These are phyloP conservation scores for Regulus satrapa DNA, from an alignment of 2,113 vertebrate species.

Conservation along the genomic window DNA sequence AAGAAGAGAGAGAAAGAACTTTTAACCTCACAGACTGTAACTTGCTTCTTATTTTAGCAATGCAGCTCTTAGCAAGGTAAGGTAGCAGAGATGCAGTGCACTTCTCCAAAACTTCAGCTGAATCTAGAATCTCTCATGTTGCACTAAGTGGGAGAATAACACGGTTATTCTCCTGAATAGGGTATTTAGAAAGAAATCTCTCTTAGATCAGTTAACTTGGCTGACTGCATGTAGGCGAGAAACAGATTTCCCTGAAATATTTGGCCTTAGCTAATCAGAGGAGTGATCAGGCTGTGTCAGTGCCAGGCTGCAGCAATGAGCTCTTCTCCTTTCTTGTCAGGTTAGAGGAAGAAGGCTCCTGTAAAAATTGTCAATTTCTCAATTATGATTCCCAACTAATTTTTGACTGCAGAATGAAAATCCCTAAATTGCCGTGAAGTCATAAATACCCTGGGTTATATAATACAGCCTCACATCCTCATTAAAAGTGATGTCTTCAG, in stretches of 20 bases:
- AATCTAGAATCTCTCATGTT: neutral
- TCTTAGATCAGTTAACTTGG: neutral
- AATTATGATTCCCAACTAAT: neutral
- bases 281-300: neutral
- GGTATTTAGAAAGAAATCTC: neutral
- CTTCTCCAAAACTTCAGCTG: neutral
- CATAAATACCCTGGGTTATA: neutral
- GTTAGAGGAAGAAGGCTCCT: neutral
- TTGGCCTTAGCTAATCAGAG: neutral
- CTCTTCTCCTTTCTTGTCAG: neutral
- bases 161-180: neutral
- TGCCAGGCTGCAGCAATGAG: neutral
- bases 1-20: neutral
- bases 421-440: neutral
- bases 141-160: neutral
- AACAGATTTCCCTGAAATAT: neutral
- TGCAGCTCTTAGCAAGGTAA: neutral
- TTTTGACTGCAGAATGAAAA: neutral
- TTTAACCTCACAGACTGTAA: neutral
- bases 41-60: neutral
- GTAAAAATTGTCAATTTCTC: neutral
- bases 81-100: neutral
- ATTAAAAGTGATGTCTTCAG: neutral
- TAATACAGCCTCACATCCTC: neutral
- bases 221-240: neutral